phyloP scores from a whole-genome alignment of 2,797 vertebrate genomes.

The Erethizon dorsatum region DNA sequence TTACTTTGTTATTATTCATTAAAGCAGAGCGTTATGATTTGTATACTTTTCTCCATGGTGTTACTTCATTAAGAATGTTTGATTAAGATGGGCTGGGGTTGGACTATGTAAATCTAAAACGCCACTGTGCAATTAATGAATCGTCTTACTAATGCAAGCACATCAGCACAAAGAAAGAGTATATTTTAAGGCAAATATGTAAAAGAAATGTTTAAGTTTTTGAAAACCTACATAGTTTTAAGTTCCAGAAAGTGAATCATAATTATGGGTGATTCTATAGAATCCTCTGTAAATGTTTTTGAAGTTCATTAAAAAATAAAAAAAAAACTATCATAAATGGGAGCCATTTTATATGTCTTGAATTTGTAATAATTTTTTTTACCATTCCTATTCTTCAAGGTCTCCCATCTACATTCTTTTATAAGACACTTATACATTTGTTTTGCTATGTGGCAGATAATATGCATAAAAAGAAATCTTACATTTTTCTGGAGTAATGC shows the following conservation, averaged over 20 bases:
- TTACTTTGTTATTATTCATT: constrained; percentile 5
- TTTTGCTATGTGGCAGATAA: constrained; percentile 12
- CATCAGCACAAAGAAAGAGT: neutral
- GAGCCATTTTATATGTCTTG: constrained; percentile 9
- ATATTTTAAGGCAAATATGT: constrained; percentile 46
- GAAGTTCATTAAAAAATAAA: constrained; percentile 11
- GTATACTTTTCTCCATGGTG: neutral
- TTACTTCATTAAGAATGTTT: constrained; percentile 36
- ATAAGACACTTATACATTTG: constrained; percentile 2
- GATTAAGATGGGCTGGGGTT: neutral
- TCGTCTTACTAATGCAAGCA: constrained; percentile 8
- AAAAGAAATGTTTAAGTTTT: constrained; percentile 24
- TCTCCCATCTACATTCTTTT: neutral
- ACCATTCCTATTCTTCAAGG: neutral
- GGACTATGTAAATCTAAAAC: neutral
- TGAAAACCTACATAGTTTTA: neutral
- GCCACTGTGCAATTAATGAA: neutral
- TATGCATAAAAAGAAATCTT: constrained; percentile 30
- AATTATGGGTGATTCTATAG: neutral
- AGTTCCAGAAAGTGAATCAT: neutral
- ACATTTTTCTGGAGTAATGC: constrained; percentile 6
- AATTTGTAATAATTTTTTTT: constrained; percentile 39
- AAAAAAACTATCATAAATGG: neutral
- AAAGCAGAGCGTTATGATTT: neutral
- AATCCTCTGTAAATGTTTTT: constrained; percentile 48